A percentile compares a stretch with the other conserved stretches of the same genome.
Evolutionary conservation across 1,140 invertebrate species (phyloP).

Genomic region (Drosophila lacteicornis): DNA sequence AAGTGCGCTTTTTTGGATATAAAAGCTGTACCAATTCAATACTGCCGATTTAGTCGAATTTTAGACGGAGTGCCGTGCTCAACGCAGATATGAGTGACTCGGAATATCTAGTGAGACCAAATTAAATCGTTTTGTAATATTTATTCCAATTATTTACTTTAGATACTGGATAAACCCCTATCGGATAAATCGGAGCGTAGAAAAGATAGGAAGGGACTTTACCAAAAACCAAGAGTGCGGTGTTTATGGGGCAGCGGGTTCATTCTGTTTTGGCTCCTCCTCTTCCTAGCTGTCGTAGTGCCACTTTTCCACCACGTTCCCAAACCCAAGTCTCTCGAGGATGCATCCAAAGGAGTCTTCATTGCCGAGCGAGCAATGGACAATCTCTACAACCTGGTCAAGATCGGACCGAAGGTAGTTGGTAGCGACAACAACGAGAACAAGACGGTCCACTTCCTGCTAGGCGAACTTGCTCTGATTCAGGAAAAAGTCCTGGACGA

Average conservation of each 20-base stretch:
- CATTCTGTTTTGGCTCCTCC: constrained; percentile 55
- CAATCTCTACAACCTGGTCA: constrained; percentile 88
- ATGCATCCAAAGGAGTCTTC: constrained; percentile 40
- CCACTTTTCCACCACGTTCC: constrained; percentile 64
- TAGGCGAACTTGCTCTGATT: constrained; percentile 79
- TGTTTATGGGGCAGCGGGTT: constrained; percentile 49
- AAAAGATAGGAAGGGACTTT: constrained; percentile 3
- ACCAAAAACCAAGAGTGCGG: neutral
- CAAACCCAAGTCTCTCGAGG: constrained; percentile 40
- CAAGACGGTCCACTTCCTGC: constrained; percentile 86
- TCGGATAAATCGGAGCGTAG: neutral
- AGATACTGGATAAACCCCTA: neutral
- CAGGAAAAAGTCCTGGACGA: constrained; percentile 34
- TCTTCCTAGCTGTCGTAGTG: constrained; percentile 66
- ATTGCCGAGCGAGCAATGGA: constrained; percentile 65
- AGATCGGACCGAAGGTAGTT: constrained; percentile 88
- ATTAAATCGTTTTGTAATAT: neutral
- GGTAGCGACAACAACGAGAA: constrained; percentile 89
- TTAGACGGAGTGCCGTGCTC: neutral
- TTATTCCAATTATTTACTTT: neutral
- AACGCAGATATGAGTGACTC: constrained; percentile 44
- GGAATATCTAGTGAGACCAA: constrained; percentile 43
- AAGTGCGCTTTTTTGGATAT: neutral
- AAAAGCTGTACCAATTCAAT: neutral
- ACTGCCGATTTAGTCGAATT: neutral